Percentiles rank a stretch among this genome's conserved stretches.
These are phyloP conservation scores for Marasmarcha lunaedactyla DNA, from an alignment of 2,888 invertebrate species.

Conservation along the genomic window DNA sequence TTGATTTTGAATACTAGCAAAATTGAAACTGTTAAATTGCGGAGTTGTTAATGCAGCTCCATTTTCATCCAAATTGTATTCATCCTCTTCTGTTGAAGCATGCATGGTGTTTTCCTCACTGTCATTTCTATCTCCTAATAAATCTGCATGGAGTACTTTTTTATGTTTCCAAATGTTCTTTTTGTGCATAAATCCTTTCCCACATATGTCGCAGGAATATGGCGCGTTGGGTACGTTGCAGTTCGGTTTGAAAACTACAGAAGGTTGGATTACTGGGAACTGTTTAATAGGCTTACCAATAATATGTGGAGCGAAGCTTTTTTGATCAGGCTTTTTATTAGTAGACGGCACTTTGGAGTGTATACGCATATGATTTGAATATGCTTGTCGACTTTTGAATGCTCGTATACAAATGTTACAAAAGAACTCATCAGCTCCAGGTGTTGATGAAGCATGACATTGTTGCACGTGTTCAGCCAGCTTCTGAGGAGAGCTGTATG, in stretches of 20 bases:
- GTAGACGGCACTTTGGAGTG: conserved; percentile 64
- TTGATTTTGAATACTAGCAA: conserved; percentile 37
- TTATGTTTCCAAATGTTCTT: conserved; percentile 69
- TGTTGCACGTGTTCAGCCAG: conserved; percentile 68
- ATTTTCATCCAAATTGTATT: conserved; percentile 55
- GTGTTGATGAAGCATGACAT: conserved; percentile 33
- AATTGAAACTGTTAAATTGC: conserved; percentile 63
- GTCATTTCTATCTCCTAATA: conserved; percentile 52
- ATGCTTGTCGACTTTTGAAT: conserved; percentile 70
- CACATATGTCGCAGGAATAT: conserved; percentile 74
- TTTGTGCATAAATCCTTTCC: conserved; percentile 71
- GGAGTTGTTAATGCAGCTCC: conserved; percentile 52
- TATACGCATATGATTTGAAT: conserved; percentile 67
- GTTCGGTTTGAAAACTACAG: conserved; percentile 45
- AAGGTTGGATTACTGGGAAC: conserved; percentile 39
- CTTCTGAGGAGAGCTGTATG: conserved; percentile 73
- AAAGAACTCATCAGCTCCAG: conserved; percentile 45
- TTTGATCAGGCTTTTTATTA: conserved; percentile 50
- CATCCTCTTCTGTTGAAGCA: conserved; percentile 62
- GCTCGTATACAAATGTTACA: conserved; percentile 72
- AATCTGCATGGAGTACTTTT: conserved; percentile 61
- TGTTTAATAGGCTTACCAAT: conserved; percentile 55
- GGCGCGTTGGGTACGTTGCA: conserved; percentile 58
- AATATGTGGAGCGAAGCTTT: conserved; percentile 51
- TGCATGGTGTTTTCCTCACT: conserved; percentile 65